Base-by-base conservation (phyloP, 2,113 vertebrate genomes). In the Pavo muticus region DNA sequence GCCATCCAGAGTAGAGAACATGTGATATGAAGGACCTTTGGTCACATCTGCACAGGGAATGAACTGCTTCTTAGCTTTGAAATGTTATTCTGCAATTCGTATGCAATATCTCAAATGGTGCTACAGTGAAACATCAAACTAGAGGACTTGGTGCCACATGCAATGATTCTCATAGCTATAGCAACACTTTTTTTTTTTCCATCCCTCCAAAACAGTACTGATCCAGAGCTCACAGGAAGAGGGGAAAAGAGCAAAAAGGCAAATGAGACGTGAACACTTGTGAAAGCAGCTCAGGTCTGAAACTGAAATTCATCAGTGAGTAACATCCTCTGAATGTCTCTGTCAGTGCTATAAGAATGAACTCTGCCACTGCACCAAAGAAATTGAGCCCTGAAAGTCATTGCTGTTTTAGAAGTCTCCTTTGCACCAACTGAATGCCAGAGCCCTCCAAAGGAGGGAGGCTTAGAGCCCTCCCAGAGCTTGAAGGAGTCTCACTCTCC, bases 271-370 rank as follows among this genome's bases (percentile, higher is more conserved):
- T 54, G 72, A 95, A 72, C 14, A 35, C 9, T 72, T 8, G 0
- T 16, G 17, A 94, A 91, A 90, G 76, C 18, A 40, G 52, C 8
- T 84, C 69, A 10, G 4, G 5, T 65, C 52, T 68, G 90, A 97
- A 95, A 93, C 57, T 16, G 61, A 95, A 91, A 93, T 81, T 45
- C 27, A 9, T 23, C 39, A 54, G 69, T 88, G 88, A 93, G 80
- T 81, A 95, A 88, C 40, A 84, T 92, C 70, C 70, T 93, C 85
- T 82, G 94, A 88, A 91, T 94, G 56, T 74, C 68, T 91, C 60
- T 85, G 73, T 80, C 11, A n/a, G 39, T 30, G 39, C 60, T 84
- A 23, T 2, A 84, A 74, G 16, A 8, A 29, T 8, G 39, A 29
- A 40, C 29, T 64, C 61, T 40, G 25, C 61, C 39, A 29, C 39